Conservation (phyloP, 23 tunicate species). For the Botrylloides violaceus region DNA sequence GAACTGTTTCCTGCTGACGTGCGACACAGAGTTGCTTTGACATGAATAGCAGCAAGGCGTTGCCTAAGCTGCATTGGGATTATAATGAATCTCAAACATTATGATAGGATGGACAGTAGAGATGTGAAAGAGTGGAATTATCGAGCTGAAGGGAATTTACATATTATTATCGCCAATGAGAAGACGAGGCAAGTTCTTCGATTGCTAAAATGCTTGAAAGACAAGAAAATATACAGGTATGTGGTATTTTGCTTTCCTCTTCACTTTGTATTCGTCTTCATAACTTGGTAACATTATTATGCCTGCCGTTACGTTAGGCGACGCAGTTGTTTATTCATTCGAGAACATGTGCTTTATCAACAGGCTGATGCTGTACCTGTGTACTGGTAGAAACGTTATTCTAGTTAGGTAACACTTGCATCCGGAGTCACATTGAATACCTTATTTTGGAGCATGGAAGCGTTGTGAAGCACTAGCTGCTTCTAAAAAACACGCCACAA, state of each 20-base stretch:
- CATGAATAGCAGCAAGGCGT: not conserved
- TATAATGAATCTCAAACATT: not conserved
- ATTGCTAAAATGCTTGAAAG: conserved; percentile 33
- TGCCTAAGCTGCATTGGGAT: not conserved
- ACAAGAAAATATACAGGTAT: conserved; percentile 12
- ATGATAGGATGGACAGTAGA: conserved; percentile 12
- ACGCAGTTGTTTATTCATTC: too few species aligned
- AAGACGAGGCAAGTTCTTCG: conserved; percentile 57
- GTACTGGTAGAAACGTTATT: too few species aligned
- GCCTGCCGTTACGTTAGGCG: too few species aligned
- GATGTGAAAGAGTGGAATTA: conserved; percentile 57
- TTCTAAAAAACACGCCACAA: too few species aligned
- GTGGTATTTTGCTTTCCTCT: not conserved
- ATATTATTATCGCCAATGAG: conserved; percentile 55
- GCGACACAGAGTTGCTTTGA: not conserved
- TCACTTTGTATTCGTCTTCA: too few species aligned
- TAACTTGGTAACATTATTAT: too few species aligned
- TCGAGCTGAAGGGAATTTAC: conserved; percentile 89
- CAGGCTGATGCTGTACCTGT: too few species aligned
- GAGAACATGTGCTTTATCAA: too few species aligned
- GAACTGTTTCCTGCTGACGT: not conserved
- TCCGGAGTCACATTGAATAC: too few species aligned
- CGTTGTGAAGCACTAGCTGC: too few species aligned
- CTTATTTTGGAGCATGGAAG: too few species aligned
- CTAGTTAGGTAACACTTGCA: too few species aligned